Conservation (phyloP, 2,888 invertebrate genomes). For the Apocheima hispidaria region DNA sequence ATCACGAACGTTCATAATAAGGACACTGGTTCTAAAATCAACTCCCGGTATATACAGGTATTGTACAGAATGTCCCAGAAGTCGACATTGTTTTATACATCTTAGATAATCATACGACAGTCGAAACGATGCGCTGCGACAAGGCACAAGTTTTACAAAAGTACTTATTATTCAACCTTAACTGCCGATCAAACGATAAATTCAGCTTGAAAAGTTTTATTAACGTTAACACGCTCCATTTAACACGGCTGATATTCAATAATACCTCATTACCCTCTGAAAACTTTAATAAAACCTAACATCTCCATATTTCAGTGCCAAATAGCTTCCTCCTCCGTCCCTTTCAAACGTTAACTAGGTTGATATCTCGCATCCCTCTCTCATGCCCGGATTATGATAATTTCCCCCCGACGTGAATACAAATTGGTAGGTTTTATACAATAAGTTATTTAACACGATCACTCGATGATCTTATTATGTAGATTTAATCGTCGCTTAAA, state of each 20-base stretch:
- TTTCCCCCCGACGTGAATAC: conserved; percentile 71
- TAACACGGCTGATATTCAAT: conserved; percentile 41
- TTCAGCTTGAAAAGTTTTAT: background rate
- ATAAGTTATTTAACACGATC: conserved; percentile 76
- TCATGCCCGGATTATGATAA: conserved; percentile 72
- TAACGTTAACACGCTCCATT: conserved; percentile 15
- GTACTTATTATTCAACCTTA: too few relatives aligned
- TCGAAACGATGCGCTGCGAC: too few relatives aligned
- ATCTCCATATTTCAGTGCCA: conserved; percentile 62
- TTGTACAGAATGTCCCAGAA: too few relatives aligned
- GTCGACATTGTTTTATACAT: too few relatives aligned
- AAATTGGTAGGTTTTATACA: conserved; percentile 81
- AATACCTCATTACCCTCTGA: conserved; percentile 54
- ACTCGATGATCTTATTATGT: conserved; percentile 61
- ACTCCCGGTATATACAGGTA: too few relatives aligned
- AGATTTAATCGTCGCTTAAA: conserved; percentile 52
- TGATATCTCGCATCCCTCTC: conserved; percentile 49
- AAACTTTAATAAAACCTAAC: conserved; percentile 73
- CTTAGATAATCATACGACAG: too few relatives aligned
- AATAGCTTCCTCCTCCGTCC: conserved; percentile 49
- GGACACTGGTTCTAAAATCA: too few relatives aligned
- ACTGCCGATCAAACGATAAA: background rate
- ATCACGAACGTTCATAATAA: too few relatives aligned
- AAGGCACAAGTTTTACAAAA: too few relatives aligned
- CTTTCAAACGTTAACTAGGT: conserved; percentile 39